Evolutionary conservation across 2,797 vertebrate species (phyloP).

Genomic region (Podarcis siculus): DNA sequence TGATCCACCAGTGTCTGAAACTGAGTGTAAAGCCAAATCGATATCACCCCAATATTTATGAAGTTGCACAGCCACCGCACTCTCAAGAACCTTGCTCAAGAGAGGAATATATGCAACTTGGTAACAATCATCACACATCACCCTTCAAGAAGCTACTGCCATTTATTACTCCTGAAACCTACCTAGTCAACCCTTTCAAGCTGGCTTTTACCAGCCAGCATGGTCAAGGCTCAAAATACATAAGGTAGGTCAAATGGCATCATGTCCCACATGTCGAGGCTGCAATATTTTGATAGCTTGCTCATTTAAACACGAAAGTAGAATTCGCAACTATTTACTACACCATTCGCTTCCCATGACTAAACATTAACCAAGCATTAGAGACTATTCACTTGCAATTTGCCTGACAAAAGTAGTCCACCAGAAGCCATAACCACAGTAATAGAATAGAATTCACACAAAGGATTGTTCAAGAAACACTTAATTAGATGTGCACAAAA

Average conservation of each 20-base stretch:
- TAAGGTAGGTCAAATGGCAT: too few relatives aligned
- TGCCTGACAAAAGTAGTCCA: not conserved
- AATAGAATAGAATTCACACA: not conserved
- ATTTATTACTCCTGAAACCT: not conserved
- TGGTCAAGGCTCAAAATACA: too few relatives aligned
- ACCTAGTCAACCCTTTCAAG: not conserved
- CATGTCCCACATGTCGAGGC: too few relatives aligned
- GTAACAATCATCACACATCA: not conserved
- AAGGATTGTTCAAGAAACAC: conserved; percentile 29
- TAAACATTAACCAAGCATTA: too few relatives aligned
- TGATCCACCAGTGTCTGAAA: not conserved
- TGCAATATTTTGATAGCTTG: too few relatives aligned
- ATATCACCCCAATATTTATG: not conserved
- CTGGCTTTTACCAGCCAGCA: too few relatives aligned
- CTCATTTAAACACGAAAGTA: too few relatives aligned
- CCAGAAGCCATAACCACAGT: not conserved
- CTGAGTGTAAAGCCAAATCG: not conserved
- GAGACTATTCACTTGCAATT: not conserved
- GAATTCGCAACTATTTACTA: too few relatives aligned
- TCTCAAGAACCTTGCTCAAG: too few relatives aligned
- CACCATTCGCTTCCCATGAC: too few relatives aligned
- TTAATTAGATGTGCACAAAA: not conserved
- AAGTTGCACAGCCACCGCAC: too few relatives aligned
- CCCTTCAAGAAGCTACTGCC: not conserved
- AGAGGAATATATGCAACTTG: too few relatives aligned